A percentile compares a stretch with the other conserved stretches of the same genome.
Conservation (phyloP, 2,113 vertebrate genomes). For the Grantiella picta region DNA sequence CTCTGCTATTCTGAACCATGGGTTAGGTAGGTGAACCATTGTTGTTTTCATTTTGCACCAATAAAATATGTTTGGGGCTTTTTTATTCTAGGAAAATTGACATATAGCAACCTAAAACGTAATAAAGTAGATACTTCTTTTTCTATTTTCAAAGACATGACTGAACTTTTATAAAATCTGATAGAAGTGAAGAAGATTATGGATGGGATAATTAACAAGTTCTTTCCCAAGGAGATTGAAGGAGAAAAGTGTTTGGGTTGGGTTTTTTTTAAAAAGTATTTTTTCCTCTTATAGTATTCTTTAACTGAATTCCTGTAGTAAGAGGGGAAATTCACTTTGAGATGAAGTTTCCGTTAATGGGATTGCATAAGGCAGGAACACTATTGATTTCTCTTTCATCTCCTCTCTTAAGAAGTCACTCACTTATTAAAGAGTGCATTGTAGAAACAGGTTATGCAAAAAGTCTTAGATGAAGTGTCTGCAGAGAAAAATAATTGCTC, state of each 20-base stretch:
- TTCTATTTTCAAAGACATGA: neutral
- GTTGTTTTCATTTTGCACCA: neutral
- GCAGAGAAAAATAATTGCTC: constrained; percentile 2
- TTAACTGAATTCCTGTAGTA: neutral
- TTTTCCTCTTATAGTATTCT: neutral
- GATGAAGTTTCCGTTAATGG: neutral
- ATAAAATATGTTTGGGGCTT: fast-evolving
- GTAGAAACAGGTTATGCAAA: neutral
- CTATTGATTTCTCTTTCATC: neutral
- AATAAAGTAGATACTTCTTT: neutral
- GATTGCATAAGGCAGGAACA: neutral
- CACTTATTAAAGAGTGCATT: neutral
- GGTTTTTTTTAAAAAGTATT: neutral
- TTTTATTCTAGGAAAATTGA: neutral
- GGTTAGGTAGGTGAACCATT: neutral
- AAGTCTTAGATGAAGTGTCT: neutral
- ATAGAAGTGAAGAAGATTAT: neutral
- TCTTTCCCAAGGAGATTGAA: neutral
- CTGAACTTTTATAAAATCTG: neutral
- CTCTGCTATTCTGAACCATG: neutral
- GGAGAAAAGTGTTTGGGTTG: neutral
- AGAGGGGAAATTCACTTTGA: neutral
- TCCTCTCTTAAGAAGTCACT: neutral
- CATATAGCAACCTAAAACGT: neutral
- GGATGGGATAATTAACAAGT: neutral